Base-by-base conservation (phyloP, 2,888 invertebrate genomes). In the Thymelicus acteon region DNA sequence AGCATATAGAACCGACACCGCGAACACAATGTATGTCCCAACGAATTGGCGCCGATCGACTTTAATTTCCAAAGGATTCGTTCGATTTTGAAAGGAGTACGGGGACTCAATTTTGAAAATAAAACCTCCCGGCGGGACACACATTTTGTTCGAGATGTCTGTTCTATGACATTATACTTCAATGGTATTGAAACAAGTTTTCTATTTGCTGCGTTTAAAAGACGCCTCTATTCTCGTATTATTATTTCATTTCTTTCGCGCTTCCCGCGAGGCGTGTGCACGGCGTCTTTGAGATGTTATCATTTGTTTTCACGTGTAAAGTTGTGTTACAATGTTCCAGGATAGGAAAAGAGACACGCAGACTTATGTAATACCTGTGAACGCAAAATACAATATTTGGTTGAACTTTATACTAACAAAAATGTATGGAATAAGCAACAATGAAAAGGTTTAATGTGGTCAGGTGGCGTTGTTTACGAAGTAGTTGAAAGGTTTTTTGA, bases 241-340 rank as follows among this genome's bases (percentile, higher is more conserved):
- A n/a, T n/a, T n/a, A n/a, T 62, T 31, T 48, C 48, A 48, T 62
- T 62, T 48, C 60, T 39, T 48, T 61, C 31, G 24, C 54, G 54
- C 62, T n/a, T 62, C 48, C 47, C 48, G 47, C n/a, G n/a, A 7
- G 24, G 31, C 62, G 31, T n/a, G 37, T 24, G 24, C 31, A 48
- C 13, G 13, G 24, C 47, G 48, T 12, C 48, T 62, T 62, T n/a
- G 62, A 62, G 19, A 62, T 62, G 31, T 37, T 37, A 49, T 48
- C 62, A 48, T 37, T 62, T 48, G 48, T 62, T 62, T 62, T n/a
- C 47, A 54, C 24, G 24, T 54, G 54, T 54, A 54, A 54, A 54
- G 12, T 54, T 24, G 54, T 52, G 15, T 52, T 52, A 19, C 15
- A 52, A 19, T 54, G 54, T 54, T 54, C 54, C 7, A 24, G 4